Evolutionary conservation across 2,797 vertebrate genomes (phyloP), one percentile per base, ranked within the genome.

Genomic region (Cygnus olor): DNA sequence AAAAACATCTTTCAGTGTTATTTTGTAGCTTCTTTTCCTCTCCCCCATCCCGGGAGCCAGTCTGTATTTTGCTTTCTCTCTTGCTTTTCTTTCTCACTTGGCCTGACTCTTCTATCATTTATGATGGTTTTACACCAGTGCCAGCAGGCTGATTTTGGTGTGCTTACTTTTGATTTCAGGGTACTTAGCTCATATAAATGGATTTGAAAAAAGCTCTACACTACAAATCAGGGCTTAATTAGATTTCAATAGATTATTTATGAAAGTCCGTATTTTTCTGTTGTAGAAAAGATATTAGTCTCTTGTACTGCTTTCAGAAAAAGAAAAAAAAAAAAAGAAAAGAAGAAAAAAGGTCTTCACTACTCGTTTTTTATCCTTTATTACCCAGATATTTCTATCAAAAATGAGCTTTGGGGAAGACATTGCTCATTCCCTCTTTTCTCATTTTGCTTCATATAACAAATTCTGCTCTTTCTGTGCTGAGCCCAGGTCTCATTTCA

Each of bases 61-160:
- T 6, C 88, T 90, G 66, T 79, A 1, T 74, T 91, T 90, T 81
- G 63, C 42, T 77, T 45, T 95, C 56, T 54, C 10, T n/a, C 53
- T 69, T 27, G 66, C 61, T 93, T 85, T 77, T 86, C 78, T 68
- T 66, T 64, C 81, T 88, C 70, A 17, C 36, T 82, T 87, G 70
- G 24, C 51, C 74, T 61, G 30, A 15, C 51, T 69, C 30, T 82
- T 49, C n/a, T 68, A 44, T 36, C 14, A 9, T 79, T 93, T 88
- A 54, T 72, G 42, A 45, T 79, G 53, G 19, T 38, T 58, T 83
- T 53, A 45, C 54, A 49, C 24, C 65, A 54, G 24, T 8, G 30
- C 32, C 34, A 25, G 11, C 36, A 73, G 16, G 24, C 24, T 68
- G 77, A 56, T 44, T 84, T 42, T 36, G 42, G 13, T 44, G 56